Conservation (phyloP, 2,888 invertebrate species). For the Ditula angustiorana region DNA sequence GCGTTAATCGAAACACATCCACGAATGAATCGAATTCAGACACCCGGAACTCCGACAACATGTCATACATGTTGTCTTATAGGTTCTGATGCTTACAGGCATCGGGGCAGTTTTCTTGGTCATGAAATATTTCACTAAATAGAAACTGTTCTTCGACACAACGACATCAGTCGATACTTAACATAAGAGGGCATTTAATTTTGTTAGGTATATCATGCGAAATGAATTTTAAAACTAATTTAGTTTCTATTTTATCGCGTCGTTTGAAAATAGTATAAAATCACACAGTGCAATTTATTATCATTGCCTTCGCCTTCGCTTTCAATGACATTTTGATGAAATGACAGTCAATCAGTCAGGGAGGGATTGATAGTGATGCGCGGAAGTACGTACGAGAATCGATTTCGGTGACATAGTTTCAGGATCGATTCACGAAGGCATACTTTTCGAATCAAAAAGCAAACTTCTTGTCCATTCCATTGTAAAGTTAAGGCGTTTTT, state of each 20-base stretch:
- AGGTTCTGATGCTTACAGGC: constrained; percentile 69
- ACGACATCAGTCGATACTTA: constrained; percentile 18
- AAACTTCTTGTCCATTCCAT: not conserved
- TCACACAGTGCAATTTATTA: constrained; percentile 27
- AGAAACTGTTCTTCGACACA: constrained; percentile 30
- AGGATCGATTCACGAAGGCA: not conserved
- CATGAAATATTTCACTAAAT: constrained; percentile 47
- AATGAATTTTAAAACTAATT: not conserved
- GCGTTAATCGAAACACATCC: constrained; percentile 88
- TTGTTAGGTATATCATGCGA: constrained; percentile 4
- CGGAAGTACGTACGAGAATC: not conserved
- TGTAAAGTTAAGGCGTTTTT: too few species aligned
- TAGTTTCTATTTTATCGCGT: not conserved
- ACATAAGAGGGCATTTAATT: constrained; percentile 10
- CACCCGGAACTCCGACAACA: constrained; percentile 84
- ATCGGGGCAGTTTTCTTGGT: constrained; percentile 72
- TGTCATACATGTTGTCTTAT: constrained; percentile 83
- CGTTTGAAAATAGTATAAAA: not conserved
- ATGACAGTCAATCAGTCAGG: constrained; percentile 19
- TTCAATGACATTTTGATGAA: constrained; percentile 30
- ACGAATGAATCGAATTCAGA: constrained; percentile 88
- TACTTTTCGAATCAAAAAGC: not conserved
- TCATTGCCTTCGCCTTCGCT: constrained; percentile 4
- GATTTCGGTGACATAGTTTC: not conserved
- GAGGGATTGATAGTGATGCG: constrained; percentile 13